Evolutionary conservation across 2,888 invertebrate genomes (phyloP), one percentile per base, ranked within the genome.

Genomic region (Drosophila nigricruria): DNA sequence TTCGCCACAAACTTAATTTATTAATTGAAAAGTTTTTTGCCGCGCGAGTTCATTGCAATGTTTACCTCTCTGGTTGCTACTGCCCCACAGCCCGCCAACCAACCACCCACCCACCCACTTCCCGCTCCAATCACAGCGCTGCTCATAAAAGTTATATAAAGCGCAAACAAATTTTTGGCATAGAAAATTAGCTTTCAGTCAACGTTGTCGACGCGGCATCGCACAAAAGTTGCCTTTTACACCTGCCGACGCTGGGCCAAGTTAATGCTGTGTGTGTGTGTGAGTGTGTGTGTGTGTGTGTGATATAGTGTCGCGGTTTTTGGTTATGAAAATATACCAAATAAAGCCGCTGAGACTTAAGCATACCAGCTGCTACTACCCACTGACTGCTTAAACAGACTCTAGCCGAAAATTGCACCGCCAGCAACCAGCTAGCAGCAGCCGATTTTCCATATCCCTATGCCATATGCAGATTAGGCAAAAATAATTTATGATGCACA

Each of bases 1-100:
- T 63, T 58, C 59, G 50, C 73, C 68, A 27, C 58, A 68, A 84
- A 77, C 77, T 73, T 75, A 73, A 84, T 87, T 83, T 84, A 86
- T 83, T 83, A 86, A 86, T 83, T 83, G 81, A 81, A 83, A 86
- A 83, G 85, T 84, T 84, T 70, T 70, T 64, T 73, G 72, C 73
- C 59, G 59, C 78, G 69, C 63, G 75, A 70, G 62, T 57, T 81
- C 66, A 61, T 69, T 59, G 73, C 63, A 70, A 62, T 61, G 49
- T 64, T 53, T 42, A 61, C 42, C 59, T 20, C 59, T 20, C 30
- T 43, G 30, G 30, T 27, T 16, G 23, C 32, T 27, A 5, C 16
- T 6, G n/a, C n/a, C 49, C n/a, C 14, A 0, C 30, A 38, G 6
- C 32, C 38, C 43, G n/a, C 16, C 20, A n/a, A n/a, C n/a, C n/a